Evolutionary conservation across 2,888 invertebrate genomes (phyloP), one percentile per base, ranked within the genome.

Genomic region (Archips xylosteana): DNA sequence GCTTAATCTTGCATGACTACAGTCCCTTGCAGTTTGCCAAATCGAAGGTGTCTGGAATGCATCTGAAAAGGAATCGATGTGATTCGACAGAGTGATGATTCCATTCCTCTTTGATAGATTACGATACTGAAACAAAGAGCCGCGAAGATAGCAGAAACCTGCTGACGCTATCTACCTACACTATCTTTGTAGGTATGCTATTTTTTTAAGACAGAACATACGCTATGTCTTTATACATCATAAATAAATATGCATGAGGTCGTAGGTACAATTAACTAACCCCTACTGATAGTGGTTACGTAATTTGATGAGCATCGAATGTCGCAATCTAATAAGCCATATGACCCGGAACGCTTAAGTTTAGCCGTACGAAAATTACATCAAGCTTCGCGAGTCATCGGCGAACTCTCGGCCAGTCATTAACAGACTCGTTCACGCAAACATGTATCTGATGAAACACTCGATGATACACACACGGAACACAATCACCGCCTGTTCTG

Each of bases 311-410:
- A 65, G 49, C 49, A 42, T 64, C 65, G 61, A n/a, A 42, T 71
- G 60, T 65, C 65, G 71, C 32, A 71, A 59, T 23, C 23, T 67
- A 67, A 45, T 36, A 51, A 67, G 62, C 67, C 36, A 47, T 15
- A 32, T 23, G 62, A 68, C 23, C 62, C 10, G 47, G 51, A 36
- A 13, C 36, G 15, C 67, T 62, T 47, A 13, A 8, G 62, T 67
- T 72, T 32, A 47, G 63, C 39, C 34, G 10, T 67, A 54, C 54
- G 45, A 72, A 66, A 72, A 72, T 62, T 54, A 45, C 62, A 62
- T 72, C 67, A 62, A 62, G 23, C 49, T 12, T 51, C 13, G 34
- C 42, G 45, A 67, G 62, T 51, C 45, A 51, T 60, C 57, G 51
- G 39, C 61, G 69, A 54, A 23, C 39, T 15, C 23, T n/a, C 4